phyloP scores from a whole-genome alignment of 2,113 vertebrate genomes.

The Acanthochromis polyacanthus region DNA sequence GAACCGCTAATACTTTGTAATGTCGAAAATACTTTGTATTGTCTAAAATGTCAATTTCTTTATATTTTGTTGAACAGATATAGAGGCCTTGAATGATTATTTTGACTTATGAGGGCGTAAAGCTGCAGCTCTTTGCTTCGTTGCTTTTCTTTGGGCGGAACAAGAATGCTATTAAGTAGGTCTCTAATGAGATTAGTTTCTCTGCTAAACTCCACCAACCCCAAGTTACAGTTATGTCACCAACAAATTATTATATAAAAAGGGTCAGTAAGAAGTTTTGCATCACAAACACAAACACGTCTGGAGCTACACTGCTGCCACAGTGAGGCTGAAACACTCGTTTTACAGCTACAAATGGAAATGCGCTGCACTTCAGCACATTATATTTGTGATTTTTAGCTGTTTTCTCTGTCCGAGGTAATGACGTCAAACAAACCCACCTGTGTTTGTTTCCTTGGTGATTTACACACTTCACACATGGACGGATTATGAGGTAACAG shows the following conservation, averaged over 20 bases:
- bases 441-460: neutral
- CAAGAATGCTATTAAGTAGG: constrained; percentile 40
- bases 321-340: neutral
- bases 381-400: too few species aligned
- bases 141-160: constrained; percentile 7
- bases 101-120: too few species aligned
- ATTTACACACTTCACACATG: neutral
- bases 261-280: neutral
- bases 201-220: constrained; percentile 28
- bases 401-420: too few species aligned
- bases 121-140: neutral
- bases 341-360: too few species aligned
- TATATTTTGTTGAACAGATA: too few species aligned
- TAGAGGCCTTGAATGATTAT: too few species aligned
- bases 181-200: constrained; percentile 60
- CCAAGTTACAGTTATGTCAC: constrained; percentile 40
- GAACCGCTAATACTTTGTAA: too few species aligned
- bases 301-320: too few species aligned
- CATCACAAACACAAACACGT: neutral
- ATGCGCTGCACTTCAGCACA: too few species aligned
- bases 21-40: too few species aligned
- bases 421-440: neutral
- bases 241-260: constrained; percentile 11
- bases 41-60: too few species aligned
- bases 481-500: too few species aligned